A percentile compares a stretch with the other conserved stretches of the same genome.
phyloP scores from a whole-genome alignment of 1,140 invertebrate genomes.

The Leguminivora glycinivorella region DNA sequence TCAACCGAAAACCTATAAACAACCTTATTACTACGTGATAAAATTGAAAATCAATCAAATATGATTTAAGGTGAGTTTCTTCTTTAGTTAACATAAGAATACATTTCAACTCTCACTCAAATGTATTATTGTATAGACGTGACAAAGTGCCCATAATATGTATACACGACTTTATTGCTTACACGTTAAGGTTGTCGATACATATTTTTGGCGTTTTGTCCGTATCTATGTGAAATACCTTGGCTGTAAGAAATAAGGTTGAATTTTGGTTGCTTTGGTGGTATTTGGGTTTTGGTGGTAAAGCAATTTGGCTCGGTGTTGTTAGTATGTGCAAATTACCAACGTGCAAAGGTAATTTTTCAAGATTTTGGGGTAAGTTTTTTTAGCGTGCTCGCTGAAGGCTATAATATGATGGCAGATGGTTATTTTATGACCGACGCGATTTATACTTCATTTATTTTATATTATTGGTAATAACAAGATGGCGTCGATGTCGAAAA shows the following conservation, averaged over 20 bases:
- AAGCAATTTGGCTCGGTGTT: conserved; percentile 49
- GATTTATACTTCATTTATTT: conserved; percentile 27
- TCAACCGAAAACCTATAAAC: conserved; percentile 33
- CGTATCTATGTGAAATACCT: too few species aligned
- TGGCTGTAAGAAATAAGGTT: conserved; percentile 34
- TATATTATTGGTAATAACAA: conserved; percentile 22
- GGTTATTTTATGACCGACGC: conserved; percentile 12
- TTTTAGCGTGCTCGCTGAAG: conserved; percentile 56
- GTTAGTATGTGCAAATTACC: conserved; percentile 67
- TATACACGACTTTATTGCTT: too few species aligned
- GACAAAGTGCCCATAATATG: too few species aligned
- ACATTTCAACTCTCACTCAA: conserved; percentile 31
- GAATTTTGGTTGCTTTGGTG: conserved; percentile 29
- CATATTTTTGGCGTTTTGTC: too few species aligned
- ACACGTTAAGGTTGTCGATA: too few species aligned
- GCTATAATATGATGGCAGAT: conserved; percentile 49
- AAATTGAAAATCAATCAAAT: conserved; percentile 39
- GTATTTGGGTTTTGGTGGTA: conserved; percentile 31
- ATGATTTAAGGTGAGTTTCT: conserved; percentile 38
- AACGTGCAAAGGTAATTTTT: conserved; percentile 65
- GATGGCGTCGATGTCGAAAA: background rate
- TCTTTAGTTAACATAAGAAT: conserved; percentile 35
- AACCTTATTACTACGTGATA: conserved; percentile 38
- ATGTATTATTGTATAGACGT: too few species aligned
- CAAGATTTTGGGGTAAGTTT: conserved; percentile 46